phyloP scores from a whole-genome alignment of 2,797 vertebrate genomes.

The Potorous gilbertii region DNA sequence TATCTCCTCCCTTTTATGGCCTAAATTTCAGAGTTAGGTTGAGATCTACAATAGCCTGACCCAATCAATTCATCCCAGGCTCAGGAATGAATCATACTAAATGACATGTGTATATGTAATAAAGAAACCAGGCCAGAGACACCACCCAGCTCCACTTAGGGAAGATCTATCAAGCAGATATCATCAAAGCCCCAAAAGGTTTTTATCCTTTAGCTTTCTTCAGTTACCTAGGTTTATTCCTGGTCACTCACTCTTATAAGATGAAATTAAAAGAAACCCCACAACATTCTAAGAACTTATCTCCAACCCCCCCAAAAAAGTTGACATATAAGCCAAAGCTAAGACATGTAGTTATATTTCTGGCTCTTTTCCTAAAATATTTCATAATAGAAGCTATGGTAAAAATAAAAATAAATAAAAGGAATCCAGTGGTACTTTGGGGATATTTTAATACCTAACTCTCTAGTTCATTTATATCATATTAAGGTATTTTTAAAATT shows the following conservation, averaged over 20 bases:
- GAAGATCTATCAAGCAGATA: not conserved
- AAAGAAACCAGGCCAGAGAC: not conserved
- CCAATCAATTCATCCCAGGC: not conserved
- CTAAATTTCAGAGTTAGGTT: not conserved
- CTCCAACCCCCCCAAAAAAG: no score
- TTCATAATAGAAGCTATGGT: not conserved
- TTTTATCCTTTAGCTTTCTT: not conserved
- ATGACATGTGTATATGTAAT: not conserved
- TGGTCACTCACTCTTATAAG: not conserved
- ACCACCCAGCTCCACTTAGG: not conserved
- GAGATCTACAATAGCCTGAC: not conserved
- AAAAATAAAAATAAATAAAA: not conserved
- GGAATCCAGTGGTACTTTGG: not conserved
- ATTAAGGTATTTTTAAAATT: not conserved
- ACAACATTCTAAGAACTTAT: not conserved
- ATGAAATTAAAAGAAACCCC: not conserved
- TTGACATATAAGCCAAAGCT: not conserved
- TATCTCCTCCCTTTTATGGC: not conserved
- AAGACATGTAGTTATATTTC: not conserved
- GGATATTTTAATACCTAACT: not conserved
- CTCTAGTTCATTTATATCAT: slow-evolving; percentile 41
- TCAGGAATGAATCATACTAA: not conserved
- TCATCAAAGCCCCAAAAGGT: not conserved
- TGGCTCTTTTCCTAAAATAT: not conserved
- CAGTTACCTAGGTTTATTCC: not conserved